phyloP scores from a whole-genome alignment of 2,113 vertebrate genomes.

The Piprites chloris region DNA sequence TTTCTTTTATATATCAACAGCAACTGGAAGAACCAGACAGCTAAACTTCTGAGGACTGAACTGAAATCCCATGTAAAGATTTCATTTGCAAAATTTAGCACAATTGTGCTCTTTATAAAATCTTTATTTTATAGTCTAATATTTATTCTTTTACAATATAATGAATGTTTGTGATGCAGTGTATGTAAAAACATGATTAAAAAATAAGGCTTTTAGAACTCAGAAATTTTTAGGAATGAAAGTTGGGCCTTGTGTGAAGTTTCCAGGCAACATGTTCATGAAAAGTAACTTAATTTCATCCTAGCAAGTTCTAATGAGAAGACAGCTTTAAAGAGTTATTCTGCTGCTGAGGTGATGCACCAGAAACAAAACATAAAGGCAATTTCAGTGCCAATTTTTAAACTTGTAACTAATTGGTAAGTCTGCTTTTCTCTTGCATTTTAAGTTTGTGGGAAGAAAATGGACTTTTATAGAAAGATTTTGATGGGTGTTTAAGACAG shows the following conservation, averaged over 20 bases:
- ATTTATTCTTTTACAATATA: background rate
- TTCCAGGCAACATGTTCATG: background rate
- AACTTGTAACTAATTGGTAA: background rate
- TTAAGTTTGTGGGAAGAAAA: background rate
- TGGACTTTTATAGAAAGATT: background rate
- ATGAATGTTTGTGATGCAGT: background rate
- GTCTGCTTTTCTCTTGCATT: background rate
- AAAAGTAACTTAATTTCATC: background rate
- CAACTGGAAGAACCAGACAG: background rate
- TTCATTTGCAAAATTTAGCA: background rate
- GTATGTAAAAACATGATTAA: background rate
- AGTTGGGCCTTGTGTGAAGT: background rate
- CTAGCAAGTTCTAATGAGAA: background rate
- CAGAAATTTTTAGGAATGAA: background rate
- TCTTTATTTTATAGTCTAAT: background rate
- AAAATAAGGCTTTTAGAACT: background rate
- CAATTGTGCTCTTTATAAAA: background rate
- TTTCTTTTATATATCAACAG: background rate
- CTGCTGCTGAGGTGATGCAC: background rate
- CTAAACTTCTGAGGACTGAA: background rate
- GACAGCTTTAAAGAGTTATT: background rate
- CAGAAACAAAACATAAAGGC: background rate
- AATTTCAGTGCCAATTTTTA: background rate
- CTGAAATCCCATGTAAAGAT: background rate
- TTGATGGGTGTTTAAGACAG: background rate